phyloP scores from a whole-genome alignment of 2,888 invertebrate species.

The Himalopsyche anomala region DNA sequence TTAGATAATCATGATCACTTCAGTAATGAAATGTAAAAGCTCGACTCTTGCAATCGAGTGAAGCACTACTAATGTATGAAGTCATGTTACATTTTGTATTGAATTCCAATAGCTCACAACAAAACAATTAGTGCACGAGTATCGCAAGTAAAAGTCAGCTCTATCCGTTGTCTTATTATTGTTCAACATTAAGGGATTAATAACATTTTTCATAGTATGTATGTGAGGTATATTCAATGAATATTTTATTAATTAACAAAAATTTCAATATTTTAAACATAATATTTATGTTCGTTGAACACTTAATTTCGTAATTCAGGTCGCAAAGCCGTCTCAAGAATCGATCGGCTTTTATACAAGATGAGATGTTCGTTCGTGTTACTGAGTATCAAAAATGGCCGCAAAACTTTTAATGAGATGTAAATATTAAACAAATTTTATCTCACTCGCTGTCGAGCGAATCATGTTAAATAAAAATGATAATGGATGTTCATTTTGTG shows the following conservation, averaged over 20 bases:
- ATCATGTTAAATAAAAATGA: constrained; percentile 13
- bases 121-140: background rate
- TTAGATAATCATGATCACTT: background rate
- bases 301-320: background rate
- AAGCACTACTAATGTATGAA: background rate
- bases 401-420: constrained; percentile 19
- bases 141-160: background rate
- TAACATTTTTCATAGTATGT: too few species aligned
- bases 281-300: too few species aligned
- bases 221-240: too few species aligned
- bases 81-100: background rate
- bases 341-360: constrained; percentile 7
- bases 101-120: background rate
- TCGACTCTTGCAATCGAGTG: background rate
- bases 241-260: too few species aligned
- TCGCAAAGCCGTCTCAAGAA: background rate
- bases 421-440: constrained; percentile 26
- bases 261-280: too few species aligned
- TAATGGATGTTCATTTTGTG: constrained; percentile 3
- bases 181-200: too few species aligned
- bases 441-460: constrained; percentile 11
- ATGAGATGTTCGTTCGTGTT: background rate
- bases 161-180: too few species aligned
- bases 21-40: background rate
- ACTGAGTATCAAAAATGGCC: background rate